These are phyloP conservation scores for Protosalanx chinensis DNA, from an alignment of 2,797 vertebrate species.

Conservation along the genomic window DNA sequence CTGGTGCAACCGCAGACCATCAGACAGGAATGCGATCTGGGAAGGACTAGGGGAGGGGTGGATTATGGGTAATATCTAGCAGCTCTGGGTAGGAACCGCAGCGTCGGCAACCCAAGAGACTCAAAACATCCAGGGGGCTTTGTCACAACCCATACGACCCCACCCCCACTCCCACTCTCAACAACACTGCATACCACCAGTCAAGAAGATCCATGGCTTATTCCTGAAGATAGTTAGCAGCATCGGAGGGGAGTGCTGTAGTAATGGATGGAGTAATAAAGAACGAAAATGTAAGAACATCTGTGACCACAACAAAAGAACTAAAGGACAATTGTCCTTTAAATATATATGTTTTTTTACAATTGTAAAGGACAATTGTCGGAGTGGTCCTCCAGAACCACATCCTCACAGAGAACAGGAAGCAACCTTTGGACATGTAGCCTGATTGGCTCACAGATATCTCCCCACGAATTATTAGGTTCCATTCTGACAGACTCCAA, in stretches of 20 bases:
- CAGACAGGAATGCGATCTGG: slow-evolving; percentile 15
- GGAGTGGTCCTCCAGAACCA: slow-evolving; percentile 77
- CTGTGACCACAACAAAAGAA: slow-evolving; percentile 42
- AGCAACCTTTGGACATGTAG: slow-evolving; percentile 72
- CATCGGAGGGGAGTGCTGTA: neutral
- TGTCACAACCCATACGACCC: neutral
- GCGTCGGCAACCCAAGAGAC: neutral
- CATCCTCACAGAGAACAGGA: slow-evolving; percentile 77
- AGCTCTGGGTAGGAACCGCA: too few species aligned
- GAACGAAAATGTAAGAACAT: neutral
- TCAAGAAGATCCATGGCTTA: neutral
- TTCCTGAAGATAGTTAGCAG: neutral
- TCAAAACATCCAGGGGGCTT: neutral
- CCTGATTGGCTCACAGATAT: slow-evolving; percentile 12
- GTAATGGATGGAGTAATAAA: neutral
- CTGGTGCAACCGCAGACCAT: slow-evolving; percentile 20
- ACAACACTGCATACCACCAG: too few species aligned
- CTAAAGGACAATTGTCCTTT: slow-evolving; percentile 63
- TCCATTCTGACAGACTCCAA: neutral
- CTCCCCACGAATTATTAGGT: neutral
- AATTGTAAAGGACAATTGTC: slow-evolving; percentile 61
- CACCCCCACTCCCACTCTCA: too few species aligned
- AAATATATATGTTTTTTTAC: too few species aligned
- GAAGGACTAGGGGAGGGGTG: neutral
- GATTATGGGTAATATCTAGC: neutral